Base-by-base conservation (phyloP, 2,113 vertebrate genomes). In the Amphiprion percula region DNA sequence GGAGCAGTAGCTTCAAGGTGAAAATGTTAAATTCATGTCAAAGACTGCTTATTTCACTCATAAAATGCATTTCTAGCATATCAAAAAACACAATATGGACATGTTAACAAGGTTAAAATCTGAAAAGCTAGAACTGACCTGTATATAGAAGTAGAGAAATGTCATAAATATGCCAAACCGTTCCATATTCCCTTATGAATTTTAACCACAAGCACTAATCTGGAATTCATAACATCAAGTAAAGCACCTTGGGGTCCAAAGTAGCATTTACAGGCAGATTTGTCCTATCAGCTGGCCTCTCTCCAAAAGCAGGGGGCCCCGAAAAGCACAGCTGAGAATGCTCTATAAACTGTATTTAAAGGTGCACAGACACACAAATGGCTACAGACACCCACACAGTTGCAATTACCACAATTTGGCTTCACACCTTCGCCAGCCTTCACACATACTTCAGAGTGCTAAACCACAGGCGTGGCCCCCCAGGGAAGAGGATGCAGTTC, bases 351-450 rank as follows among this genome's bases (percentile, higher is more conserved):
- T 72, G 68, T 84, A 64, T 79, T 90, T 89, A 83, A 85, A 74
- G 68, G 21, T 11, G 2, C 56, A 62, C 55, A 59, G 72, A 81
- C 85, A 90, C 79, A 83, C 75, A 81, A 85, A 90, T 58, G 58
- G 26, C 71, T 75, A 26, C 77, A 71, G 50, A 68, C 77, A 44
- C 75, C 76, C 77, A 78, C 74, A 69, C 60, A 46, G 52, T 17
- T 30, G 79, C 87, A 88, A 93, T 93, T 87, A 91, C 85, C 64
- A 37, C 80, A 76, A 85, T 89, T 90, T 83, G 84, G 66, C 64
- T 90, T 83, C 21, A 63, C 86, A 90, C 86, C 89, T 84, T 76
- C 49, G 33, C 49, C 44, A 67, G 76, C 64, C 77, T 74, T 81
- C 85, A 74, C 86, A 83, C 77, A 87, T 11, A 21, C 72, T 73